Conservation (phyloP, 2,797 vertebrate genomes). For the Pseudochromis fuscus region DNA sequence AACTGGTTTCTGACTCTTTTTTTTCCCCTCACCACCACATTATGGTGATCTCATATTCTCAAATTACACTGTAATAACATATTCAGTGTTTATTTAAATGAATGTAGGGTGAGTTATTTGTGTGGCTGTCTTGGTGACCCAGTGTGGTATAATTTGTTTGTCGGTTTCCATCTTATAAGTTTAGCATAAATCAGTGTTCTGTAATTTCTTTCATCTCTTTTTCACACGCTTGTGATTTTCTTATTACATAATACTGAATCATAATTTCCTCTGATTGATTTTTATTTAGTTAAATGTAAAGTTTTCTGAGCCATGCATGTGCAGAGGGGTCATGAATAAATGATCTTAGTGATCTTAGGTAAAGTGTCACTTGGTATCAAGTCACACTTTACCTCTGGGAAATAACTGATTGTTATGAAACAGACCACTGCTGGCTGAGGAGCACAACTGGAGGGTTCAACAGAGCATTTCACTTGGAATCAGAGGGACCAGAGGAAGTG, state of each 20-base stretch:
- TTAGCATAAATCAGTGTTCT: neutral
- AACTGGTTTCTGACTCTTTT: neutral
- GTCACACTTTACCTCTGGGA: neutral
- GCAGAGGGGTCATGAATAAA: neutral
- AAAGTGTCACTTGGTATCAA: neutral
- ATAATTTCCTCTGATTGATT: neutral
- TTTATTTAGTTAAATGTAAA: neutral
- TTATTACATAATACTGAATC: neutral
- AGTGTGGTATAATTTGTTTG: neutral
- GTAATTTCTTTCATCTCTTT: neutral
- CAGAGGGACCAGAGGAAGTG: neutral
- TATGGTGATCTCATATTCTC: neutral
- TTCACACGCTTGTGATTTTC: neutral
- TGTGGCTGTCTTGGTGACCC: neutral
- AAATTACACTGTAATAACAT: neutral
- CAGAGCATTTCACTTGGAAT: neutral
- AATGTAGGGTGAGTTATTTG: neutral
- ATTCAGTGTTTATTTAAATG: neutral
- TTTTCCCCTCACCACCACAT: neutral
- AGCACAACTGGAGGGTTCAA: too few relatives aligned
- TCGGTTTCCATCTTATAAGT: neutral
- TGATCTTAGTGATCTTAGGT: conserved; percentile 2
- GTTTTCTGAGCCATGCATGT: neutral
- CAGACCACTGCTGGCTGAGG: neutral
- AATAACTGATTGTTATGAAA: neutral